Evolutionary conservation across 2,113 vertebrate species (phyloP).

Genomic region (Panthera leo): DNA sequence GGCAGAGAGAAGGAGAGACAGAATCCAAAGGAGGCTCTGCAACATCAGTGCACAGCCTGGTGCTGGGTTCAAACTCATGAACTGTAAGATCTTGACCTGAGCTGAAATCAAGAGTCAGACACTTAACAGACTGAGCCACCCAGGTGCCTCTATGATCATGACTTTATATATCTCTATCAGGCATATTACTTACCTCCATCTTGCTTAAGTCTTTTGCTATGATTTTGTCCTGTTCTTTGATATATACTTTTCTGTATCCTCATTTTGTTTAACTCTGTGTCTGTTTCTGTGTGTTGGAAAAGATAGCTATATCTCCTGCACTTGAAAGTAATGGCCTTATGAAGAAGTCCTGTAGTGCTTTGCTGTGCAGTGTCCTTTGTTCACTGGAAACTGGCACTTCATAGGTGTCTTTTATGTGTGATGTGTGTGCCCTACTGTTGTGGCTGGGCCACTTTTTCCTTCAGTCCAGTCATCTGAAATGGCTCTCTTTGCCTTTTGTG

Average conservation of each 20-base stretch:
- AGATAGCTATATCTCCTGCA: not conserved
- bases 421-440: not conserved
- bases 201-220: not conserved
- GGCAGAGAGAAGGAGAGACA: no score
- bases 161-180: not conserved
- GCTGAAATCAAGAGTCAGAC: no score
- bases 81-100: no score
- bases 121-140: no score
- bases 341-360: not conserved
- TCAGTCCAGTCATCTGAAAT: not conserved
- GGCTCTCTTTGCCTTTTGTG: not conserved
- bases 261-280: not conserved
- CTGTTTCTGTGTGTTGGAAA: not conserved
- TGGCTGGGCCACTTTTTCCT: not conserved
- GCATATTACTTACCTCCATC: not conserved
- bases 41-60: no score
- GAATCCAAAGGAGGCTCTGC: no score
- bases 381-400: not conserved
- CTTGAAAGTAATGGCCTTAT: not conserved
- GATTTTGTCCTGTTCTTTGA: not conserved
- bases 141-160: not conserved
- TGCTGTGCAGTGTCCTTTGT: not conserved
- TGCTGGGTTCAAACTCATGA: no score
- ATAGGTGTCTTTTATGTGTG: not conserved
- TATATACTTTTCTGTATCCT: not conserved